Base-by-base conservation (phyloP, 2,888 invertebrate species). In the Parthenolecanium corni region DNA sequence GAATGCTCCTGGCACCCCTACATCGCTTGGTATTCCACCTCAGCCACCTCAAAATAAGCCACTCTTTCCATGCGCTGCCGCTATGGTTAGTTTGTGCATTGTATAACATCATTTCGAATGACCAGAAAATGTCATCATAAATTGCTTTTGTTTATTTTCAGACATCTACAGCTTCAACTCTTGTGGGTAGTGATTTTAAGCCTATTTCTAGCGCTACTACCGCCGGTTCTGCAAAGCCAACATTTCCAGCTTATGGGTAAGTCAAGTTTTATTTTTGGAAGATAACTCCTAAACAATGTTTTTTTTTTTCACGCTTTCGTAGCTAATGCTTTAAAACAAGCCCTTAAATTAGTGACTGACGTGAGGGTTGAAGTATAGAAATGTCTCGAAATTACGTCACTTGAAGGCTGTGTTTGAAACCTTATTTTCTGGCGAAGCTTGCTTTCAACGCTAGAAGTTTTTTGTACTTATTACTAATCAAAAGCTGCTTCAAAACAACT, bases 41-140 rank as follows among this genome's bases (percentile, higher is more conserved):
- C 61, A 61, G 18, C 69, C 77, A 79, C 36, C 79, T 81, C 23
- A 65, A 65, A 70, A 68, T 56, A 82, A 90, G 72, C 91, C 90
- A 2, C 75, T 92, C 64, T 92, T 93, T 74, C 91, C 90, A 1
- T 84, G 86, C 65, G 84, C 85, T 0, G 84, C 85, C 20, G 78
- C 81, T 44, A 70, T 72, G 67, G 73, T 73, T 65, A 70, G 72
- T 70, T n/a, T 47, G 4, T n/a, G n/a, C n/a, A n/a, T n/a, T n/a
- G n/a, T n/a, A n/a, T n/a, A 23, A 42, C 44, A 14, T 42, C n/a
- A 9, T 42, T 14, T 38, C 38, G 14, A 11, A 14, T 38, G n/a
- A n/a, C 14, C 38, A 11, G 38, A 14, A 38, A 38, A 38, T n/a
- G n/a, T n/a, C n/a, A n/a, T n/a, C n/a, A n/a, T n/a, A n/a, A n/a